phyloP scores from a whole-genome alignment of 1,140 invertebrate species.

The Drosophila paulistorum region DNA sequence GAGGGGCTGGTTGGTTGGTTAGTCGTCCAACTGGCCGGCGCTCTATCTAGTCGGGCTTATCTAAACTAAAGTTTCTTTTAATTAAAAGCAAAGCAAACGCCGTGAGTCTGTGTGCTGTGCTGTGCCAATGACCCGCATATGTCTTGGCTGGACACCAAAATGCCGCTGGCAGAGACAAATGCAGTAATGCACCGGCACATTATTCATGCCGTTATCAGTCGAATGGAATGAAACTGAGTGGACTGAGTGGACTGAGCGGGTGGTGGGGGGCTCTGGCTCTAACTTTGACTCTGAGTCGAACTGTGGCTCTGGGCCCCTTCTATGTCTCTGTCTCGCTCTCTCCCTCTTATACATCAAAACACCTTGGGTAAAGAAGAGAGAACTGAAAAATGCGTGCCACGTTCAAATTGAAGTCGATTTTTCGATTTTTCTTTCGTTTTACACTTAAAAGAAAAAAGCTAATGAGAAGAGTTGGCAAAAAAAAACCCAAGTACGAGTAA shows the following conservation, averaged over 20 bases:
- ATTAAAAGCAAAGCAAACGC: conserved; percentile 73
- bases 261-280: conserved; percentile 16
- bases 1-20: background rate
- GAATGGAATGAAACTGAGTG: conserved; percentile 57
- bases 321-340: background rate
- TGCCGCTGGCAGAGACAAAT: conserved; percentile 65
- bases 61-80: conserved; percentile 79
- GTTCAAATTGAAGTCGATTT: background rate
- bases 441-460: background rate
- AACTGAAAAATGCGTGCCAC: conserved; percentile 37
- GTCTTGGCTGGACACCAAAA: conserved; percentile 48
- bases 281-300: conserved; percentile 26
- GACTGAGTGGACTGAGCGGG: conserved; percentile 51
- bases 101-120: conserved; percentile 26
- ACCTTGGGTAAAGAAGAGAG: conserved; percentile 14
- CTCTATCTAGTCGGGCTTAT: conserved; percentile 70
- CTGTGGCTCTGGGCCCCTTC: conserved; percentile 14
- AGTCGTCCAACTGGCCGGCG: background rate
- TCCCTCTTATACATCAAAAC: conserved; percentile 17
- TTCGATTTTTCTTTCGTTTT: background rate
- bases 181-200: conserved; percentile 79
- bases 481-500: background rate
- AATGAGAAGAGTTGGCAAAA: background rate
- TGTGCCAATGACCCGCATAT: conserved; percentile 76
- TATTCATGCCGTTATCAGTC: conserved; percentile 78